A percentile compares a stretch with the other conserved stretches of the same genome.
Evolutionary conservation across 1,140 invertebrate species (phyloP).

Genomic region (Musca vetustissima): DNA sequence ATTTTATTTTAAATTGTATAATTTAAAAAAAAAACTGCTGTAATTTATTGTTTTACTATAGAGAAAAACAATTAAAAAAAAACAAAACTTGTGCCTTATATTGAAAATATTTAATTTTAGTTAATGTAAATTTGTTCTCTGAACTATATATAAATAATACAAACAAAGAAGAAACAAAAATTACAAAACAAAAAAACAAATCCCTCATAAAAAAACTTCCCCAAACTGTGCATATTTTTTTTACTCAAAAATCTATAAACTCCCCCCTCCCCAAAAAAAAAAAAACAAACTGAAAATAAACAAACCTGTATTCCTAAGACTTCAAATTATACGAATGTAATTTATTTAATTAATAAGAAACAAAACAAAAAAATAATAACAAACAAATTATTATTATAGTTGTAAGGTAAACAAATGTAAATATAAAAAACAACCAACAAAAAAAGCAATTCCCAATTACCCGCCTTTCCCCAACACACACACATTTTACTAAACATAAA

Average conservation of each 20-base stretch:
- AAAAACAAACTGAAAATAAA: constrained; percentile 10
- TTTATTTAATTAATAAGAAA: constrained; percentile 4
- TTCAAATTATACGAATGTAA: constrained; percentile 21
- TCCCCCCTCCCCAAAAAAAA: too few species aligned
- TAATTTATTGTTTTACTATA: background rate
- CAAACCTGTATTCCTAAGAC: constrained; percentile 20
- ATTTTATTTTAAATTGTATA: too few species aligned
- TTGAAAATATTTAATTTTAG: constrained; percentile 14
- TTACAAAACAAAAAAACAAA: background rate
- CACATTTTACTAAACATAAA: background rate
- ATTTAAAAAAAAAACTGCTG: too few species aligned
- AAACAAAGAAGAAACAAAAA: background rate
- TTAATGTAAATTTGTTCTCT: background rate
- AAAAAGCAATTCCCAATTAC: constrained; percentile 10
- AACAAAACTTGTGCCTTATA: constrained; percentile 14
- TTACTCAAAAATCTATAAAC: constrained; percentile 14
- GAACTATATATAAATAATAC: background rate
- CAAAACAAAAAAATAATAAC: constrained; percentile 3
- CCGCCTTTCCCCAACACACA: background rate
- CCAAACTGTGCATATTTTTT: constrained; percentile 23
- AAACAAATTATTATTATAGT: constrained; percentile 2
- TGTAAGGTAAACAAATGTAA: background rate
- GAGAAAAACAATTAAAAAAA: constrained; percentile 2
- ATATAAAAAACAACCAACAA: too few species aligned
- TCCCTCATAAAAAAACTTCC: constrained; percentile 11